Conservation (phyloP, 2,888 invertebrate species). For the Drosophila ustulata region DNA sequence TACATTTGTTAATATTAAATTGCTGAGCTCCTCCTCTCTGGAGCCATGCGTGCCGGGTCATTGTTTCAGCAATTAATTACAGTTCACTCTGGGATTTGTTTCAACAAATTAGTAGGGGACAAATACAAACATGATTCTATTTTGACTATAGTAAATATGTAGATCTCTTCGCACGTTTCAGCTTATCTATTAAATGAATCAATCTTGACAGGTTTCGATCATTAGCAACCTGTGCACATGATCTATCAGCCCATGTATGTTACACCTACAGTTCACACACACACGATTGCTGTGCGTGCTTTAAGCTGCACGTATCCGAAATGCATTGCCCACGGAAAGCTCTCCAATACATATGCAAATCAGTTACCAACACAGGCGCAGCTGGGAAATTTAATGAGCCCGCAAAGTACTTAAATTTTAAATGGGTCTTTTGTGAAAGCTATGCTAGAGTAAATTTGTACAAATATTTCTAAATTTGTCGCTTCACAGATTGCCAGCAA, state of each 20-base stretch:
- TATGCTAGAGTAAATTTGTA: neutral
- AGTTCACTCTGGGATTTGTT: conserved; percentile 45
- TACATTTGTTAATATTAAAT: conserved; percentile 24
- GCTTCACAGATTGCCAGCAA: neutral
- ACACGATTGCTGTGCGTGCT: neutral
- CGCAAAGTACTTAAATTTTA: neutral
- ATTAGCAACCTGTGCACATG: neutral
- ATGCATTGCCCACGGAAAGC: neutral
- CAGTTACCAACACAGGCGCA: neutral
- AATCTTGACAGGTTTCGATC: neutral
- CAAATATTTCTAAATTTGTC: neutral
- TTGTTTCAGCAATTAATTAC: conserved; percentile 19
- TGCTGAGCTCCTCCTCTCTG: neutral
- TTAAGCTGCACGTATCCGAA: neutral
- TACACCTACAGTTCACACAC: neutral
- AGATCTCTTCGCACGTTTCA: neutral
- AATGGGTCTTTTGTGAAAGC: neutral
- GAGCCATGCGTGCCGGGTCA: conserved; percentile 22
- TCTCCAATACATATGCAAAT: neutral
- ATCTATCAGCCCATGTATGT: neutral
- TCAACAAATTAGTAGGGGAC: conserved; percentile 25
- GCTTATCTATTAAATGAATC: neutral
- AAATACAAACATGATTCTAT: conserved; percentile 3
- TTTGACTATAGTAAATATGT: neutral
- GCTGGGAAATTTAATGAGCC: neutral